Conservation (phyloP, 1,140 invertebrate genomes). For the Drosophila pruinosa region DNA sequence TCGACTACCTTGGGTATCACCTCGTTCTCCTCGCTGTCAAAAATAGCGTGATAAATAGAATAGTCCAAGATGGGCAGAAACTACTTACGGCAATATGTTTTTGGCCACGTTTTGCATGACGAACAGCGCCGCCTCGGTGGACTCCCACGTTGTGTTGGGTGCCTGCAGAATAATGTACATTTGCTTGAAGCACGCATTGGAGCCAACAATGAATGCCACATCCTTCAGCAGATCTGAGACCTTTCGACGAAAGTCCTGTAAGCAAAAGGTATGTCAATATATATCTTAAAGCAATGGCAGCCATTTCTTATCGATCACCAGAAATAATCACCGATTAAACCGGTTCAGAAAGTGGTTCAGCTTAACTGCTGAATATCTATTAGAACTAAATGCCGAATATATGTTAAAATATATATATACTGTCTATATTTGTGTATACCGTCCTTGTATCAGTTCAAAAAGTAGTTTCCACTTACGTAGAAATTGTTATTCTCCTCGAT, state of each 20-base stretch:
- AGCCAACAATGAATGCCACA: constrained; percentile 98
- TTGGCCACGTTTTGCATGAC: constrained; percentile 98
- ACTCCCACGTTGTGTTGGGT: constrained; percentile 92
- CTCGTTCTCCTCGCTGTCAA: constrained; percentile 93
- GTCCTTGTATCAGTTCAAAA: too few relatives aligned
- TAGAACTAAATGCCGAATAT: too few relatives aligned
- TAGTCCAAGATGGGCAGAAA: background rate
- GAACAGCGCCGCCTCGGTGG: constrained; percentile 96
- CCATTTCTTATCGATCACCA: too few relatives aligned
- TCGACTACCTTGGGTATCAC: constrained; percentile 96
- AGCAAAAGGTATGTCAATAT: constrained; percentile 27
- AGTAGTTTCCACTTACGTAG: constrained; percentile 83
- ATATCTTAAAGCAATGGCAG: too few relatives aligned
- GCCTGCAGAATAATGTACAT: constrained; percentile 91
- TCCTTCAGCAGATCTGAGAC: constrained; percentile 98
- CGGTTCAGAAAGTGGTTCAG: background rate
- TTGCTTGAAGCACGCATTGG: constrained; percentile 94
- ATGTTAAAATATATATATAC: too few relatives aligned
- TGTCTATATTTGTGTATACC: too few relatives aligned
- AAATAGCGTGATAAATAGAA: background rate
- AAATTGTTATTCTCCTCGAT: constrained; percentile 94
- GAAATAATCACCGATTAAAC: too few relatives aligned
- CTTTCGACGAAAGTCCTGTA: constrained; percentile 92
- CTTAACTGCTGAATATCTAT: too few relatives aligned
- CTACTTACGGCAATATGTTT: constrained; percentile 96